Percentiles rank a stretch among this genome's conserved stretches.
phyloP scores from a whole-genome alignment of 92 coral and sea anemone species.

The Actinernus sp. region DNA sequence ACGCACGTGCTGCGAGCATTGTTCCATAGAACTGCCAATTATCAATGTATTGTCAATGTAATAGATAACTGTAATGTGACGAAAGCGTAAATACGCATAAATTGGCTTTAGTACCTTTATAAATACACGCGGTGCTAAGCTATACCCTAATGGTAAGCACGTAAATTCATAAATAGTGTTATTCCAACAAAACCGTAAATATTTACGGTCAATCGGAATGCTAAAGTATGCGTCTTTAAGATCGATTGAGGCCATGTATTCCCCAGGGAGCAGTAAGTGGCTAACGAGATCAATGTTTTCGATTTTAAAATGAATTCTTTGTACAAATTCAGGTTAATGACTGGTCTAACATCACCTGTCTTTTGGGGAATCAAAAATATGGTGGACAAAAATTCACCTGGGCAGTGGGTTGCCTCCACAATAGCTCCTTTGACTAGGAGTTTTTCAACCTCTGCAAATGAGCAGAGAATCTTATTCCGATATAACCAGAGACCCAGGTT shows the following conservation, averaged over 20 bases:
- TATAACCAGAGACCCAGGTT: too few relatives aligned
- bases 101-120: constrained; percentile 37
- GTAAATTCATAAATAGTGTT: constrained; percentile 31
- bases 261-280: background rate
- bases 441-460: too few relatives aligned
- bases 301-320: background rate
- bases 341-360: constrained; percentile 2
- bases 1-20: constrained; percentile 18
- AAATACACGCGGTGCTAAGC: constrained; percentile 46
- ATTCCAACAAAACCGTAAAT: constrained; percentile 47
- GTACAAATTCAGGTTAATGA: background rate
- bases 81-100: constrained; percentile 13
- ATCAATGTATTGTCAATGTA: constrained; percentile 41
- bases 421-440: too few relatives aligned
- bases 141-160: constrained; percentile 59
- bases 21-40: constrained; percentile 9
- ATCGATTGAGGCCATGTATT: background rate
- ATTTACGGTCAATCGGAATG: too few relatives aligned
- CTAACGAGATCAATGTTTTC: background rate
- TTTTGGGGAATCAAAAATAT: background rate
- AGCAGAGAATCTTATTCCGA: too few relatives aligned
- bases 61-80: constrained; percentile 16
- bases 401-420: too few relatives aligned
- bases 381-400: background rate
- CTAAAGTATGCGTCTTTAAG: too few relatives aligned